A percentile compares a stretch with the other conserved stretches of the same genome.
Conservation (phyloP, 2,797 vertebrate genomes). For the Schizopygopsis pylzovi region DNA sequence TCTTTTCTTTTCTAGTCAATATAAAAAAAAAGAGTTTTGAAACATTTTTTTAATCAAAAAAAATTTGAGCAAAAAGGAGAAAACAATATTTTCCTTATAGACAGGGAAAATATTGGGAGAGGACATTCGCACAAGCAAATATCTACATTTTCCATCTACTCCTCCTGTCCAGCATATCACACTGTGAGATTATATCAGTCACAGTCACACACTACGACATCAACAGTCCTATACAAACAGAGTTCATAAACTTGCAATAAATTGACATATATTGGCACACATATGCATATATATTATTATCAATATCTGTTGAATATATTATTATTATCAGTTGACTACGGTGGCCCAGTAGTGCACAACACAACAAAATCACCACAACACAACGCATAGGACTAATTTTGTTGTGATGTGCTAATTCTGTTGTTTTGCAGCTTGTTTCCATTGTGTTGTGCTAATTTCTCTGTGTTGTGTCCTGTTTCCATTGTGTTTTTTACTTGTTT, state of each 20-base stretch:
- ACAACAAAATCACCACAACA: background rate
- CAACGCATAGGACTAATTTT: background rate
- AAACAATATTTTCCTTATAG: background rate
- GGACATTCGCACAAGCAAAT: background rate
- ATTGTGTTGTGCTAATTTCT: no score
- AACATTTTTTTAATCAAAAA: no score
- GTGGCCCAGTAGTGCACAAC: no score
- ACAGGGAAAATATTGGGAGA: background rate
- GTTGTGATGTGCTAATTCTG: background rate
- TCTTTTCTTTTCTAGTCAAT: background rate
- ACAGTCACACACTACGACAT: background rate
- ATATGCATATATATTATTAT: background rate
- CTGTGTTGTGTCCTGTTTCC: no score
- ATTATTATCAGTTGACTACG: background rate
- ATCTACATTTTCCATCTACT: background rate
- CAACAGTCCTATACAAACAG: background rate
- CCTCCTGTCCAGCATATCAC: background rate
- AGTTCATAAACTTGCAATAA: background rate
- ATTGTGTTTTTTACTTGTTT: no score
- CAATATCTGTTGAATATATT: background rate
- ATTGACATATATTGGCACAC: background rate
- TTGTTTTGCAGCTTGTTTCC: no score
- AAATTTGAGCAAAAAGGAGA: background rate
- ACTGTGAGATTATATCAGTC: background rate
- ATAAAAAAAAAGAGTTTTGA: background rate